Evolutionary conservation across 1,140 invertebrate species (phyloP).

Genomic region (Heliconius melpomene): DNA sequence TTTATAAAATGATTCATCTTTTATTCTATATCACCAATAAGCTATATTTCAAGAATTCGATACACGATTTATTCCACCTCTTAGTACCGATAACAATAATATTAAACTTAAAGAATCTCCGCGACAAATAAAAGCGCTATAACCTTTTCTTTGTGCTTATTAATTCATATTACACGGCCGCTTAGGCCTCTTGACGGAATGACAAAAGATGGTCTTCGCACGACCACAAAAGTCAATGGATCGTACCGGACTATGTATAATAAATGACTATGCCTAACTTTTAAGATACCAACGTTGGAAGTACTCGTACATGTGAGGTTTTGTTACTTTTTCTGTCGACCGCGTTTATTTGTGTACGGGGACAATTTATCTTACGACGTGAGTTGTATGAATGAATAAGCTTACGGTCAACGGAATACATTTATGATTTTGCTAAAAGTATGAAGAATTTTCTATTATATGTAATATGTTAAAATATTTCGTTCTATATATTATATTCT

Average conservation of each 20-base stretch:
- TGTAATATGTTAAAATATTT: background rate
- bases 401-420: conserved; percentile 44
- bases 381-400: conserved; percentile 72
- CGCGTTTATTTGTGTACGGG: conserved; percentile 70
- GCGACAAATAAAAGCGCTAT: conserved; percentile 75
- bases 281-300: conserved; percentile 49
- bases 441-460: background rate
- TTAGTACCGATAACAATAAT: conserved; percentile 56
- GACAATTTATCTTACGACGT: conserved; percentile 77
- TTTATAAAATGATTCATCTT: background rate
- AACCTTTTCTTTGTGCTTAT: conserved; percentile 77
- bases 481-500: background rate
- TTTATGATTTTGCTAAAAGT: conserved; percentile 7
- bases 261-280: conserved; percentile 74
- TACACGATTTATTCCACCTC: conserved; percentile 69
- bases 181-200: conserved; percentile 67
- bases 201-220: conserved; percentile 67
- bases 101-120: conserved; percentile 57
- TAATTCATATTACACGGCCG: conserved; percentile 80
- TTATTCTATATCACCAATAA: background rate
- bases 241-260: conserved; percentile 70
- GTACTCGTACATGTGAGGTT: conserved; percentile 60
- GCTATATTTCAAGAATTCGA: conserved; percentile 50
- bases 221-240: conserved; percentile 74
- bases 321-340: conserved; percentile 66